Evolutionary conservation across 2,113 vertebrate species (phyloP), one percentile per base, ranked within the genome.

Genomic region (Thymallus thymallus): DNA sequence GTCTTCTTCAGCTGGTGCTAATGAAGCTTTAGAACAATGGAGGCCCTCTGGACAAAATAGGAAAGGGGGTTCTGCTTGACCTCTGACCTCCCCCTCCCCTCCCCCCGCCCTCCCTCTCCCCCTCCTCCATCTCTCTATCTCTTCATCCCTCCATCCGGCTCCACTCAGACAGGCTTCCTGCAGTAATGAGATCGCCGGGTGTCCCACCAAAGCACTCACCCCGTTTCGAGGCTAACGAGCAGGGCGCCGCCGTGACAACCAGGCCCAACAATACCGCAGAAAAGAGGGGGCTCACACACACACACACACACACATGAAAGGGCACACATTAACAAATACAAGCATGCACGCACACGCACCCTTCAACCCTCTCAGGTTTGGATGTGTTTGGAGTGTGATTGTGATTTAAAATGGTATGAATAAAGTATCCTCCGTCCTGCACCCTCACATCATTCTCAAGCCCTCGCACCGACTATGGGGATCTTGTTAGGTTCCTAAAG

Each of bases 1-100:
- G 75, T 41, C 68, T 69, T 55, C 75, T 80, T 73, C 78, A 72
- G 48, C 71, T 29, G 45, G 5, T 75, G 74, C 79, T 91, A 92
- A 93, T 90, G 92, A 92, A 63, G 24, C 20, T 22, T 75, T 61
- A 72, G 63, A 83, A 93, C 82, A 86, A 85, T 80, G 76, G 78
- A 74, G 73, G 75, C 78, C 74, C 69, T 84, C 75, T 76, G 87
- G 80, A 82, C 84, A 78, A 80, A 80, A 74, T 45, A 68, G 61
- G 35, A 55, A 68, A 65, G 82, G 87, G 73, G 79, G 69, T 78
- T 80, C 81, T 76, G 77, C 76, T 69, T 84, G 86, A 86, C 78
- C 83, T 72, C 61, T 77, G 71, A 32, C 61, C 61, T 10, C 10
- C 2, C n/a, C 1, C 12, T 6, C 32, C 20, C 35, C 35, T n/a